Evolutionary conservation across 2,113 vertebrate genomes (phyloP), one percentile per base, ranked within the genome.

Genomic region (Hoplias malabaricus): DNA sequence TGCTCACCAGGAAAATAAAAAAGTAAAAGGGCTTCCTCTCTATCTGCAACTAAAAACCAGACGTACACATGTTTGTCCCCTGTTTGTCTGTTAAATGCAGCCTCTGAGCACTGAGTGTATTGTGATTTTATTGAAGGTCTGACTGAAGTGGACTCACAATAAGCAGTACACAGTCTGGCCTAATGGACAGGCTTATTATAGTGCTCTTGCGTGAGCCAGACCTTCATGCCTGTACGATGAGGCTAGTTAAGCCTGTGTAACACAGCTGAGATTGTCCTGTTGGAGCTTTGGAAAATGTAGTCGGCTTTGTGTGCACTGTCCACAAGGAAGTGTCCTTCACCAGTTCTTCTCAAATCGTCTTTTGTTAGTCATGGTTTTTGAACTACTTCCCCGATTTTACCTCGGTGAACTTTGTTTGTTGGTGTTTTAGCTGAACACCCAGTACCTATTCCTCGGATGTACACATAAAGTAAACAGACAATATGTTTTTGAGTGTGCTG

Each of bases 91-190:
- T 16, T 12, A 36, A 53, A 33, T 63, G 40, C 73, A n/a, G 50
- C 8, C 54, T 7, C 21, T 77, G 53, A 50, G 34, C 53, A 67
- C 38, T 33, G 59, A 40, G n/a, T 75, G 21, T 59, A 19, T 46
- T 11, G 40, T 53, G 46, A 46, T 56, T 73, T n/a, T 78, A 57
- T 84, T 71, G 76, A 74, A 75, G 65, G 66, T 66, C 57, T 43
- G 21, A 2, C n/a, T 40, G 5, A 40, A 75, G 61, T 54, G 43
- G 59, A n/a, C 25, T 25, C 16, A 10, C 5, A 38, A 43, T 36
- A 50, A 65, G 21, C 36, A 65, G 31, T 1, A 16, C 42, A 31
- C 42, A 10, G 59, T 29, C 27, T 4, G 29, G 25, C 25, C 42
- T 59, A 61, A 73, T 42, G 25, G 56, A 33, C 69, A n/a, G 53